Evolutionary conservation across 2,113 vertebrate species (phyloP).

Genomic region (Nansenia antarctica): DNA sequence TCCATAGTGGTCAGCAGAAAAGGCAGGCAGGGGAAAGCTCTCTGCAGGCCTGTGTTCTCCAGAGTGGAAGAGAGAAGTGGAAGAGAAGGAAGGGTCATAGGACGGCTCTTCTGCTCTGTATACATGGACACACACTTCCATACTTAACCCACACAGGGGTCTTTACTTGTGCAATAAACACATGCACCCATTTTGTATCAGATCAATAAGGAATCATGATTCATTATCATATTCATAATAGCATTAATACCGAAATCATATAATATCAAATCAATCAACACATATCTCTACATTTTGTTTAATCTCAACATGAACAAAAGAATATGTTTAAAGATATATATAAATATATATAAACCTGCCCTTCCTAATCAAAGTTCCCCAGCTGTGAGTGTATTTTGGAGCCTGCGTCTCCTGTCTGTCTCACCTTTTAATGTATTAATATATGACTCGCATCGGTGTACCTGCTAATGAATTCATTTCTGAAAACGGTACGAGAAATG

Average conservation of each 20-base stretch:
- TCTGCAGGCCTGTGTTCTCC: background rate
- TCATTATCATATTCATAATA: no score
- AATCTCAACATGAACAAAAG: background rate
- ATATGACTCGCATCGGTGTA: conserved; percentile 31
- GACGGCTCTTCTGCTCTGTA: no score
- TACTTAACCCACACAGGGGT: no score
- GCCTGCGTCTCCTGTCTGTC: conserved; percentile 16
- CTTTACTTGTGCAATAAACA: no score
- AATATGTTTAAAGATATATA: background rate
- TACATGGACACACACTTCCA: background rate
- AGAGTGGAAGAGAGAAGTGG: background rate
- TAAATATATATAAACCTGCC: no score
- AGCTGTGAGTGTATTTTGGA: conserved; percentile 54
- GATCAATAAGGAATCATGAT: no score
- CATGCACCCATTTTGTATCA: no score
- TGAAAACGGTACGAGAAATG: conserved; percentile 44
- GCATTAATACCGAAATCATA: background rate
- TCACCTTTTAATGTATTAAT: conserved; percentile 66
- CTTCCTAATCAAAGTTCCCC: no score
- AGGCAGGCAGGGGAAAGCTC: background rate
- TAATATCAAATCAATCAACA: background rate
- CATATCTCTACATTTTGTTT: background rate
- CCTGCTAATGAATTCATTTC: conserved; percentile 72
- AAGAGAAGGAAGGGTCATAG: background rate
- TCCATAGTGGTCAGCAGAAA: conserved; percentile 62